Evolutionary conservation across 2,888 invertebrate species (phyloP).

Genomic region (Mayetiola destructor): DNA sequence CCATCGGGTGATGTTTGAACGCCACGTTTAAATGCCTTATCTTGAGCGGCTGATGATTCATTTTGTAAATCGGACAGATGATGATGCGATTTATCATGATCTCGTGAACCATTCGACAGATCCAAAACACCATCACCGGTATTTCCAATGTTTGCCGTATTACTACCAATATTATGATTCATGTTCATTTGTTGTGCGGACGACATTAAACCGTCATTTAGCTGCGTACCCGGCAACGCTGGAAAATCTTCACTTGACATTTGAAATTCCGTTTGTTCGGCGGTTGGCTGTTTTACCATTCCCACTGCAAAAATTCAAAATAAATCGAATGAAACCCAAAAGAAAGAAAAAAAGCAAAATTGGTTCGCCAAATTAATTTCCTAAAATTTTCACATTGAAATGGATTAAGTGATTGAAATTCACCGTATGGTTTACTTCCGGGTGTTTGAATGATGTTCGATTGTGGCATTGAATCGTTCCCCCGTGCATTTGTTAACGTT

Average conservation of each 20-base stretch:
- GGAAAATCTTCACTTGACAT: constrained; percentile 99
- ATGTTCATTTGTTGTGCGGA: constrained; percentile 31
- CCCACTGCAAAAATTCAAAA: constrained; percentile 49
- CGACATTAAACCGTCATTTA: constrained; percentile 42
- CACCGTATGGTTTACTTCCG: constrained; percentile 85
- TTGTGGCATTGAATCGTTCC: constrained; percentile 53
- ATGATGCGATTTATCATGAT: constrained; percentile 7
- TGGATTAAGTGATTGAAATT: constrained; percentile 25
- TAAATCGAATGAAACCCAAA: constrained; percentile 16
- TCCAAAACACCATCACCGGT: constrained; percentile 21
- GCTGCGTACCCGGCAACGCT: constrained; percentile 88
- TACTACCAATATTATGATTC: constrained; percentile 33
- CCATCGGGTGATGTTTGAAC: constrained; percentile 94
- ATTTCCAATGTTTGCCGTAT: constrained; percentile 19
- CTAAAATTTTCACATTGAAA: not conserved
- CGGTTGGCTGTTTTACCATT: constrained; percentile 88
- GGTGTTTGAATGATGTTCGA: constrained; percentile 75
- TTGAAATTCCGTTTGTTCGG: constrained; percentile 85
- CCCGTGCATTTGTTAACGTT: constrained; percentile 70
- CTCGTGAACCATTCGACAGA: constrained; percentile 11
- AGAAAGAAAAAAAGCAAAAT: constrained; percentile 15
- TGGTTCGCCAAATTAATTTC: not conserved
- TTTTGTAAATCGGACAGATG: constrained; percentile 29
- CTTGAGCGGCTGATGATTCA: constrained; percentile 33
- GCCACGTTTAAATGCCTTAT: constrained; percentile 54